Evolutionary conservation across 2,797 vertebrate genomes (phyloP).

Genomic region (Poecilia picta): DNA sequence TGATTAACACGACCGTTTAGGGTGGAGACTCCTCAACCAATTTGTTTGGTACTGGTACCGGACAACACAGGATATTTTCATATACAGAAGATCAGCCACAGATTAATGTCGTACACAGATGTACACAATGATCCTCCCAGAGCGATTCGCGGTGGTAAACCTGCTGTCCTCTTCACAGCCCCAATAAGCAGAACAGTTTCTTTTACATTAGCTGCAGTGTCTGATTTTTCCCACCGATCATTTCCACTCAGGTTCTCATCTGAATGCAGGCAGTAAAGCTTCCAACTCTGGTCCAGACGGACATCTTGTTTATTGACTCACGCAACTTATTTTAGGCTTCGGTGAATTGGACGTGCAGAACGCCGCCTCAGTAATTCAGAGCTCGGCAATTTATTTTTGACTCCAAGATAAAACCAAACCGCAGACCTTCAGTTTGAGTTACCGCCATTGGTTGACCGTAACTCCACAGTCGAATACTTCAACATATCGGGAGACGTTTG

Average conservation of each 20-base stretch:
- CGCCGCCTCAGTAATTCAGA: slow-evolving; percentile 16
- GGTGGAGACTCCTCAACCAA: background rate
- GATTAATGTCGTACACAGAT: slow-evolving; percentile 3
- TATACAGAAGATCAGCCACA: background rate
- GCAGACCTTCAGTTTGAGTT: background rate
- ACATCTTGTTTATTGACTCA: slow-evolving; percentile 43
- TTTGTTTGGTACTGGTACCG: background rate
- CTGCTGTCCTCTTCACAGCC: slow-evolving; percentile 23
- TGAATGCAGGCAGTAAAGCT: slow-evolving; percentile 38
- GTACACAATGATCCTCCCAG: slow-evolving; percentile 48
- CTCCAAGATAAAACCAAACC: background rate
- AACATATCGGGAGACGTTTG: slow-evolving; percentile 8
- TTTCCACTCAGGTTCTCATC: slow-evolving; percentile 55
- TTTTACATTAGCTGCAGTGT: slow-evolving; percentile 48
- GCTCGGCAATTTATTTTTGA: background rate
- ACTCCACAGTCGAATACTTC: background rate
- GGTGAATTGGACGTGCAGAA: slow-evolving; percentile 6
- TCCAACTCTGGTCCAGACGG: slow-evolving; percentile 48
- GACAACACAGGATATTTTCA: background rate
- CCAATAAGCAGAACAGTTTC: slow-evolving; percentile 32
- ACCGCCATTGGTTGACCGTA: background rate
- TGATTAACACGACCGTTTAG: background rate
- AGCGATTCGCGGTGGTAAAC: slow-evolving; percentile 14
- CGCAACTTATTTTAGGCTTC: slow-evolving; percentile 20
- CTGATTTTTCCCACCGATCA: slow-evolving; percentile 51